These are phyloP conservation scores for Merops nubicus DNA, from an alignment of 2,113 vertebrate species.

Conservation along the genomic window DNA sequence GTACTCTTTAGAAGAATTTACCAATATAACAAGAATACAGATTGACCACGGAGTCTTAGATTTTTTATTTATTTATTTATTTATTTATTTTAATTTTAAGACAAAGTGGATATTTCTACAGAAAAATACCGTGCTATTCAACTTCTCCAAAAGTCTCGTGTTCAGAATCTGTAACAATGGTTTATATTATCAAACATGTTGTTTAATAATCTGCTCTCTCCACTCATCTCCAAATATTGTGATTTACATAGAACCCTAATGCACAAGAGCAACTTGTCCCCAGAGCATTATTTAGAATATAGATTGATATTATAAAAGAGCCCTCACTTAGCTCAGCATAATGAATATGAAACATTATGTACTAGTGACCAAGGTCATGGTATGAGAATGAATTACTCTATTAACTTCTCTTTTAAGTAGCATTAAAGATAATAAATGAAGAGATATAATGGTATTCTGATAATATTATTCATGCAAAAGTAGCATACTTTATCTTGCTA, in stretches of 20 bases:
- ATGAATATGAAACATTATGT: conserved; percentile 95
- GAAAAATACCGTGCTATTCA: not conserved
- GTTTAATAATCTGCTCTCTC: conserved; percentile 84
- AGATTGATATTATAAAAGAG: conserved; percentile 96
- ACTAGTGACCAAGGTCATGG: conserved; percentile 90
- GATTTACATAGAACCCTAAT: conserved; percentile 86
- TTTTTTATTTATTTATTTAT: too few species aligned
- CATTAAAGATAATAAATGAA: conserved; percentile 93
- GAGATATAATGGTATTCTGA: conserved; percentile 73
- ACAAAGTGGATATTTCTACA: not conserved
- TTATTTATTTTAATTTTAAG: not conserved
- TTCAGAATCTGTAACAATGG: conserved; percentile 74
- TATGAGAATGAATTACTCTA: conserved; percentile 93
- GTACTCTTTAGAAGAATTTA: not conserved
- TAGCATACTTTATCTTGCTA: conserved; percentile 74
- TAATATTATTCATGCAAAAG: conserved; percentile 81
- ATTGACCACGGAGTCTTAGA: not conserved
- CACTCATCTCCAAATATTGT: conserved; percentile 90
- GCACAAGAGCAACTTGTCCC: conserved; percentile 86
- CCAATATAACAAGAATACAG: not conserved
- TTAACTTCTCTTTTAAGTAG: conserved; percentile 93
- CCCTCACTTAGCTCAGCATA: conserved; percentile 87
- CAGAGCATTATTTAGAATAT: conserved; percentile 90
- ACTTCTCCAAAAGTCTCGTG: not conserved
- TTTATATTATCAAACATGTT: conserved; percentile 78